These are phyloP conservation scores for Jaculus jaculus DNA, from an alignment of 2,113 vertebrate genomes.

Conservation along the genomic window DNA sequence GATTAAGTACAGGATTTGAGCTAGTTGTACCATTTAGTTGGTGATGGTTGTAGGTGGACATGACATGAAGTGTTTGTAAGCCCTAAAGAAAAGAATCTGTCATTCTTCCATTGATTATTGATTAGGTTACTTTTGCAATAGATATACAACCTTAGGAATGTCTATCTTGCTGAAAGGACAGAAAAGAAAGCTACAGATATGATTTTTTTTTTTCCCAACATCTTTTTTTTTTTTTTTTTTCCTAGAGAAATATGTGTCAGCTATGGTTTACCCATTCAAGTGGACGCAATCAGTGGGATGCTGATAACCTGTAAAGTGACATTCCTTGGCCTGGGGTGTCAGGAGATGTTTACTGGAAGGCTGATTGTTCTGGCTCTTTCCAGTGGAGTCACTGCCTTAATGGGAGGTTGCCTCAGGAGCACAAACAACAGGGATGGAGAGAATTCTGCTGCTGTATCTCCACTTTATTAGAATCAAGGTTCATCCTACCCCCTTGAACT, in stretches of 20 bases:
- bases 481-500: slow-evolving; percentile 63
- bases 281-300: not conserved
- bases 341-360: not conserved
- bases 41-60: not conserved
- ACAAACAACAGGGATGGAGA: slow-evolving; percentile 71
- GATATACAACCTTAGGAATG: slow-evolving; percentile 71
- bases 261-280: slow-evolving; percentile 79
- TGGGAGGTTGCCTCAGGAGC: slow-evolving; percentile 74
- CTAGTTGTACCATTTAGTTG: not conserved
- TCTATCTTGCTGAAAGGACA: slow-evolving; percentile 68
- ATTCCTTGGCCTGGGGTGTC: not conserved
- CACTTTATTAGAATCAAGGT: slow-evolving; percentile 66
- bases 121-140: slow-evolving; percentile 64
- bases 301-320: not conserved
- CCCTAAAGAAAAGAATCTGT: not conserved
- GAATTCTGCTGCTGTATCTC: slow-evolving; percentile 73
- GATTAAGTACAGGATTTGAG: not conserved
- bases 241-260: slow-evolving; percentile 83
- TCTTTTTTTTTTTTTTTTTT: slow-evolving; percentile 83
- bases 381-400: slow-evolving; percentile 20
- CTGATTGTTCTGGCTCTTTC: not conserved
- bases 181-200: slow-evolving; percentile 70
- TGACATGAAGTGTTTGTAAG: not conserved
- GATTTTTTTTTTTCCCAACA: slow-evolving; percentile 84
- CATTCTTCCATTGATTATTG: slow-evolving; percentile 48